Evolutionary conservation across 2,888 invertebrate genomes (phyloP), one percentile per base, ranked within the genome.

Genomic region (Meteorus cinctellus): DNA sequence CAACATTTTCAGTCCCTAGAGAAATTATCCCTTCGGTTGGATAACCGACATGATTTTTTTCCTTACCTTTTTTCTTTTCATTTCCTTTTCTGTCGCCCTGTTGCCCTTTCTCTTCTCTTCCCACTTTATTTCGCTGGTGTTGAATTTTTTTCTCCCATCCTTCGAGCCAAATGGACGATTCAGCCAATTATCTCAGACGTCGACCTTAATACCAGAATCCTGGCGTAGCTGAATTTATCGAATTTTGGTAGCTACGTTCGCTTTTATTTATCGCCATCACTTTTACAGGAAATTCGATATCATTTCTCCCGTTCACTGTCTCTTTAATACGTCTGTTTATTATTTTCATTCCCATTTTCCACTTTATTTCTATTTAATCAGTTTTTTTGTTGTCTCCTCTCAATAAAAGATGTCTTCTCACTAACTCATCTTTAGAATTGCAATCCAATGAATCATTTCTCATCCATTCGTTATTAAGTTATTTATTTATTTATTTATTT

Each of bases 101-200:
- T 77, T 60, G 63, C 67, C 68, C 60, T 59, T 48, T 66, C 68
- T 67, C 60, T 41, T 66, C 36, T 27, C 48, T 36, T 51, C 41
- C 34, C 31, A 5, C 19, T 63, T 75, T 19, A 31, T 29, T 19
- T 29, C 60, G 41, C 24, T 24, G n/a, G 41, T 34, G n/a, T n/a
- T n/a, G 48, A 48, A 48, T 48, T 48, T 48, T 48, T 48, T 48
- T 48, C n/a, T 45, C 34, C 12, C 12, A 12, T 62, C 19, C 72
- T 63, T 68, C 60, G 48, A 68, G 14, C 62, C 76, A 76, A 80
- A 79, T 69, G 74, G 73, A 69, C 77, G 67, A 75, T 79, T 78
- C 77, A 76, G 77, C 78, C 81, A 80, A 80, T 80, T 81, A 81
- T 79, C 78, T 76, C 45, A 36, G 70, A 77, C 73, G 78, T 78